phyloP scores from a whole-genome alignment of 2,888 invertebrate genomes.

The Brassicogethes aeneus region DNA sequence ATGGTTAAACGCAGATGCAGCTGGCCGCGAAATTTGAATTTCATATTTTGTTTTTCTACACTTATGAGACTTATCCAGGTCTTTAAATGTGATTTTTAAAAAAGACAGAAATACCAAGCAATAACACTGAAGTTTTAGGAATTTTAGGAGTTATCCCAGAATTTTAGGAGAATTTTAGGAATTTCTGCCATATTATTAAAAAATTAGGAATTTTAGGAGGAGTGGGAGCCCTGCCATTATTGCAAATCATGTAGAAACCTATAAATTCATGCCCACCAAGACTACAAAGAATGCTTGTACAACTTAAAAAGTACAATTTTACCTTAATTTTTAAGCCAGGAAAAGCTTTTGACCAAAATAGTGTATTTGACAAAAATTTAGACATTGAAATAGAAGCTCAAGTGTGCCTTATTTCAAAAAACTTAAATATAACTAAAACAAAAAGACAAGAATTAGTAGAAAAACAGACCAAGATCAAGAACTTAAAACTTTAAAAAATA shows the following conservation, averaged over 20 bases:
- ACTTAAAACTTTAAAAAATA: not conserved
- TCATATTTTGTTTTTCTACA: too few relatives aligned
- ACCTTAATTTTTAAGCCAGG: slow-evolving; percentile 14
- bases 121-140: too few relatives aligned
- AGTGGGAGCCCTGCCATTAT: slow-evolving; percentile 15
- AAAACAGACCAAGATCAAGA: slow-evolving; percentile 1
- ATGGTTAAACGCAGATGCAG: too few relatives aligned
- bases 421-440: slow-evolving; percentile 3
- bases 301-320: slow-evolving; percentile 12
- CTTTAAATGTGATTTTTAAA: too few relatives aligned
- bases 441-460: slow-evolving; percentile 4
- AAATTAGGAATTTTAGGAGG: slow-evolving; percentile 13
- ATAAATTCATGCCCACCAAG: slow-evolving; percentile 10
- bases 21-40: too few relatives aligned
- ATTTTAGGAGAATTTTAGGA: too few relatives aligned
- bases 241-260: slow-evolving; percentile 11
- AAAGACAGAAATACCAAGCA: too few relatives aligned
- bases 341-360: slow-evolving; percentile 8
- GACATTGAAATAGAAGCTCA: slow-evolving; percentile 11
- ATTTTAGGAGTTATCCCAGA: too few relatives aligned
- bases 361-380: slow-evolving; percentile 7
- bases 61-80: too few relatives aligned
- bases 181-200: too few relatives aligned
- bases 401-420: slow-evolving; percentile 6
- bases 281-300: slow-evolving; percentile 14